Evolutionary conservation across 2,888 invertebrate genomes (phyloP).

Genomic region (Caenorhabditis sp.): DNA sequence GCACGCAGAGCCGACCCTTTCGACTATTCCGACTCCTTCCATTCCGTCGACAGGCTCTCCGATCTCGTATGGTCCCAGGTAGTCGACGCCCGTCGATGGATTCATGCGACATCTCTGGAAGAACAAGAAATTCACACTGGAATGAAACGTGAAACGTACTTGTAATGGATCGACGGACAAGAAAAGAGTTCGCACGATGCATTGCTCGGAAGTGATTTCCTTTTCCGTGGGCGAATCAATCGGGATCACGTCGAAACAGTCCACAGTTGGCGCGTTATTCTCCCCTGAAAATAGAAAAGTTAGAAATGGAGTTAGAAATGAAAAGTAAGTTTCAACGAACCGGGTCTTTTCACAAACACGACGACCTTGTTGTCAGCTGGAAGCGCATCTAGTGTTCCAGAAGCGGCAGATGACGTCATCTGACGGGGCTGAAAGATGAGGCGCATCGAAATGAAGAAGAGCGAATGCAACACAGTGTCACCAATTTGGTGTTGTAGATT

Average conservation of each 20-base stretch:
- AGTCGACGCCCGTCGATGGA: constrained; percentile 80
- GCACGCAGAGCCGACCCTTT: constrained; percentile 39
- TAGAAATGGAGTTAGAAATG: neutral
- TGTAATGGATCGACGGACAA: constrained; percentile 62
- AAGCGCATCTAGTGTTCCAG: constrained; percentile 17
- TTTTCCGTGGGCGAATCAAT: constrained; percentile 41
- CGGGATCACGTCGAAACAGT: constrained; percentile 59
- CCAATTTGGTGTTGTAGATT: constrained; percentile 40
- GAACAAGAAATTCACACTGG: too few species aligned
- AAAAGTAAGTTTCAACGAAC: constrained; percentile 14
- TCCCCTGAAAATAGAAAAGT: constrained; percentile 47
- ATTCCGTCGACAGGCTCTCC: constrained; percentile 79
- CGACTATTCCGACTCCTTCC: constrained; percentile 78
- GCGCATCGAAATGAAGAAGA: constrained; percentile 12
- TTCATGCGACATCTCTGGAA: constrained; percentile 80
- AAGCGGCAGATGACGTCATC: constrained; percentile 45
- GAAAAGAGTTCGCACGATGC: constrained; percentile 61
- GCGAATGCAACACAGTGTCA: constrained; percentile 41
- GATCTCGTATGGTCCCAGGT: constrained; percentile 78
- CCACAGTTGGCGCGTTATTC: constrained; percentile 53
- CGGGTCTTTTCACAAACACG: constrained; percentile 58
- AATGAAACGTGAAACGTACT: too few species aligned
- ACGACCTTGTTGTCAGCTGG: constrained; percentile 57
- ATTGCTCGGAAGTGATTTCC: constrained; percentile 57
- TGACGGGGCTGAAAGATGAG: constrained; percentile 33